Evolutionary conservation across 1,140 invertebrate species (phyloP).

Genomic region (Drosophila insularis): DNA sequence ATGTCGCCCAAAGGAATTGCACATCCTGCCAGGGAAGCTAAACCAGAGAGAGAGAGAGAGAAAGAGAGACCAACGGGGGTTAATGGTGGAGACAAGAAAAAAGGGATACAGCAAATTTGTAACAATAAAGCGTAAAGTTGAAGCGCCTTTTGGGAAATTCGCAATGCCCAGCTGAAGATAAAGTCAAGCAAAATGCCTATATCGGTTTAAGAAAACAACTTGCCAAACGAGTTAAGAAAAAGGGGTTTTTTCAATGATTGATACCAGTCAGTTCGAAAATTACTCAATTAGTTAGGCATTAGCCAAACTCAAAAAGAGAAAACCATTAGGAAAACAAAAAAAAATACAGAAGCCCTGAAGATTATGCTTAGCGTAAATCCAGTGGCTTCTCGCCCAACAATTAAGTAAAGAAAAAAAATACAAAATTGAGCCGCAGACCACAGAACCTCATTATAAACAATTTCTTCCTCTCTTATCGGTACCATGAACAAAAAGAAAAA

Average conservation of each 20-base stretch:
- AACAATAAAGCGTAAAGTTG: conserved; percentile 71
- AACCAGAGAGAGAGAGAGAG: not conserved
- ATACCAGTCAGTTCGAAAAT: conserved; percentile 72
- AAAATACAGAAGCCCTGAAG: conserved; percentile 30
- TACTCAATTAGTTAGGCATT: conserved; percentile 78
- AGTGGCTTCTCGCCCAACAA: conserved; percentile 52
- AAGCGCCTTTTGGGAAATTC: conserved; percentile 70
- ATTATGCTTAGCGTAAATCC: conserved; percentile 47
- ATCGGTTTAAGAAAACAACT: conserved; percentile 36
- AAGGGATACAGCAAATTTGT: conserved; percentile 72
- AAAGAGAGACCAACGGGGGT: not conserved
- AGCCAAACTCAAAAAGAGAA: conserved; percentile 34
- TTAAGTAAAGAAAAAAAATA: conserved; percentile 35
- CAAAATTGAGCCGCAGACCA: conserved; percentile 65
- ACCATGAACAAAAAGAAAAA: conserved; percentile 15
- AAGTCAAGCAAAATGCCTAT: not conserved
- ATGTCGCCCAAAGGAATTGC: conserved; percentile 70
- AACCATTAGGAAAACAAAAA: conserved; percentile 43
- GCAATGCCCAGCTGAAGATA: conserved; percentile 60
- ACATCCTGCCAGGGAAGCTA: conserved; percentile 36
- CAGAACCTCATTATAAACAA: conserved; percentile 79
- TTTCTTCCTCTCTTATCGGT: conserved; percentile 75
- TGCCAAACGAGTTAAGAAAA: conserved; percentile 41
- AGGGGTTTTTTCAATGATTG: conserved; percentile 57
- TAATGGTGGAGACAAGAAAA: not conserved